Base-by-base conservation (phyloP, 2,113 vertebrate genomes). In the Hippolais icterina region DNA sequence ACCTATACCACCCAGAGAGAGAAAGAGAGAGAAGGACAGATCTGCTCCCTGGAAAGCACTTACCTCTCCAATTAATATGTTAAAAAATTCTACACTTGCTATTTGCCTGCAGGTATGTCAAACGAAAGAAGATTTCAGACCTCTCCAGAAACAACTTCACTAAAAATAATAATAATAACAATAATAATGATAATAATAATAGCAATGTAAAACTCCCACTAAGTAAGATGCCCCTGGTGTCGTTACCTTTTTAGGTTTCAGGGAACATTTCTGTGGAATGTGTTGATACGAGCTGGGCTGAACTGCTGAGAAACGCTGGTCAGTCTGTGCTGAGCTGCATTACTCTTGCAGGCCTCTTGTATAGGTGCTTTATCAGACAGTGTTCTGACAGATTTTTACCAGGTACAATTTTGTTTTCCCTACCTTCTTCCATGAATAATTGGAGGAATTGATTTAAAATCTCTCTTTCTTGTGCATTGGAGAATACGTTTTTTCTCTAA, bases 381-480 rank as follows among this genome's bases (percentile, higher is more conserved):
- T 18, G 12, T 70, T 93, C 90, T 87, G 91, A 83, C 47, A 93
- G 72, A 47, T 33, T 77, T 80, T 96, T 95, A 94, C 90, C 39
- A 76, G 57, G 41, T 39, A 41, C 27, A 39, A 27, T 82, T 89
- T 75, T 89, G 25, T 69, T 95, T 93, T 81, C 33, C 27, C 11
- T 93, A 86, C 47, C 15, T 80, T 85, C 33, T 88, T 54, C 56
- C 28, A 52, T 14, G n/a, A 92, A 84, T 75, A 86, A 53, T 59
- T 35, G 39, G 42, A 60, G 39, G 54, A 88, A 79, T 18, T 39
- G 3, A 52, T 92, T 84, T 84, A 10, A 94, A 83, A 71, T 93
- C 19, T 46, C 37, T n/a, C 9, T 31, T 15, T 86, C 15, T 56
- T 56, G 10, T 46, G 24, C n/a, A 29, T 23, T n/a, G 24, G 41